These are phyloP conservation scores for Hydrochoerus hydrochaeris DNA, from an alignment of 2,113 vertebrate species.

Conservation along the genomic window DNA sequence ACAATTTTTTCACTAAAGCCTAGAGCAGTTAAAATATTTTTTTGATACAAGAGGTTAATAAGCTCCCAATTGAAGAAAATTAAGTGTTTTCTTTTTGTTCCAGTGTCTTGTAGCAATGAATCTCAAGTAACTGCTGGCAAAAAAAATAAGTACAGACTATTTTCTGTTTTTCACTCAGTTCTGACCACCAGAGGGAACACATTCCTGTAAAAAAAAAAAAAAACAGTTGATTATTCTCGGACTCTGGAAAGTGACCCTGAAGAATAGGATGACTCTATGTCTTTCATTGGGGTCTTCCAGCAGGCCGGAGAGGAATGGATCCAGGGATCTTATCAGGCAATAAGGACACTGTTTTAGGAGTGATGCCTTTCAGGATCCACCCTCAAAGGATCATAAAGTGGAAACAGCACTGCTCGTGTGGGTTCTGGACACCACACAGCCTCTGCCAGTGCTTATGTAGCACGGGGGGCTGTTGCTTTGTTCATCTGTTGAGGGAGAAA, in stretches of 20 bases:
- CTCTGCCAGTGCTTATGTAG: not conserved
- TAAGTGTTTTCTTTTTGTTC: not conserved
- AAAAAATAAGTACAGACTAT: not conserved
- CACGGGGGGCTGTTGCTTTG: not conserved
- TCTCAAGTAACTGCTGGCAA: conserved; percentile 12
- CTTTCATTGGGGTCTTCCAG: not conserved
- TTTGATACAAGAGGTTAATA: not conserved
- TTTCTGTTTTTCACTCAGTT: not conserved
- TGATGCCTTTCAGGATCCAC: accelerated
- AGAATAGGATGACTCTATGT: not conserved
- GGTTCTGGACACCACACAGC: not conserved
- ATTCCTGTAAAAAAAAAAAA: not conserved
- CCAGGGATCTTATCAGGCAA: not conserved
- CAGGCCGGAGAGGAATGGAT: not conserved
- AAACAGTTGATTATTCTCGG: not conserved
- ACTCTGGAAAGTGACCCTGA: not conserved
- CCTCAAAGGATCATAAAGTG: not conserved
- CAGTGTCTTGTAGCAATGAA: not conserved
- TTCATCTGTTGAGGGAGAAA: not conserved
- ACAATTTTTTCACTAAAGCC: not conserved
- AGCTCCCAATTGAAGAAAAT: not conserved
- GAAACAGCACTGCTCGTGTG: not conserved
- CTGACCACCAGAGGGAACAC: not conserved
- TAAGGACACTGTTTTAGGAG: not conserved
- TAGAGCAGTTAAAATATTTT: not conserved